Evolutionary conservation across 1,140 invertebrate species (phyloP).

Genomic region (Arctopsyche grandis): DNA sequence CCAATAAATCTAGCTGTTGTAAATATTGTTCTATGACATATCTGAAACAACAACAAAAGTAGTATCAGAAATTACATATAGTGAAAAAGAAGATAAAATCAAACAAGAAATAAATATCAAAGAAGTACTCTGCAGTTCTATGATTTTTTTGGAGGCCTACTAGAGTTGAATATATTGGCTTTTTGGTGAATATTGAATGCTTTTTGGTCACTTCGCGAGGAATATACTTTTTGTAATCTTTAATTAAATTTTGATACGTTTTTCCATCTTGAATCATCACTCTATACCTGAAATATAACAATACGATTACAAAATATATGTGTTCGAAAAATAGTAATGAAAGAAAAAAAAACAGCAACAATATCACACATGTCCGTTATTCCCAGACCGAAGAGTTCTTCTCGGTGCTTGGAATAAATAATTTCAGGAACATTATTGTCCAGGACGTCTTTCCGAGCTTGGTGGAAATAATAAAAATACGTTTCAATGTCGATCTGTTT

Average conservation of each 20-base stretch:
- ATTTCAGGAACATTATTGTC: slow-evolving; percentile 82
- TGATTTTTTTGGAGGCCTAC: slow-evolving; percentile 64
- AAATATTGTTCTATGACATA: slow-evolving; percentile 83
- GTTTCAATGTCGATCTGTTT: slow-evolving; percentile 76
- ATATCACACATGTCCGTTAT: slow-evolving; percentile 84
- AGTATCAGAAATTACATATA: slow-evolving; percentile 29
- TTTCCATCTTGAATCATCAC: slow-evolving; percentile 78
- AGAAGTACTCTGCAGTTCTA: background rate
- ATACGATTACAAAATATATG: too few species aligned
- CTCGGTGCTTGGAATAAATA: slow-evolving; percentile 77
- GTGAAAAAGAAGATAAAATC: background rate
- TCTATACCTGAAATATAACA: slow-evolving; percentile 62
- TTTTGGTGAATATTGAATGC: slow-evolving; percentile 79
- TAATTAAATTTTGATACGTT: slow-evolving; percentile 72
- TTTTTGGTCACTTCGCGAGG: slow-evolving; percentile 79
- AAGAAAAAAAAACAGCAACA: slow-evolving; percentile 27
- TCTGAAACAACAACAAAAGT: slow-evolving; percentile 58
- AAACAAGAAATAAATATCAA: background rate
- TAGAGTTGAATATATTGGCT: slow-evolving; percentile 77
- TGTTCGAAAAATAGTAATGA: background rate
- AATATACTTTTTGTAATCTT: slow-evolving; percentile 83
- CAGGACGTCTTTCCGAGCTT: slow-evolving; percentile 82
- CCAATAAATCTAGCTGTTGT: slow-evolving; percentile 78
- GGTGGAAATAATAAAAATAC: slow-evolving; percentile 87
- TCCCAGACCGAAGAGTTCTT: slow-evolving; percentile 81